Conservation (phyloP, 1,140 invertebrate species). For the Drusus annulatus region DNA sequence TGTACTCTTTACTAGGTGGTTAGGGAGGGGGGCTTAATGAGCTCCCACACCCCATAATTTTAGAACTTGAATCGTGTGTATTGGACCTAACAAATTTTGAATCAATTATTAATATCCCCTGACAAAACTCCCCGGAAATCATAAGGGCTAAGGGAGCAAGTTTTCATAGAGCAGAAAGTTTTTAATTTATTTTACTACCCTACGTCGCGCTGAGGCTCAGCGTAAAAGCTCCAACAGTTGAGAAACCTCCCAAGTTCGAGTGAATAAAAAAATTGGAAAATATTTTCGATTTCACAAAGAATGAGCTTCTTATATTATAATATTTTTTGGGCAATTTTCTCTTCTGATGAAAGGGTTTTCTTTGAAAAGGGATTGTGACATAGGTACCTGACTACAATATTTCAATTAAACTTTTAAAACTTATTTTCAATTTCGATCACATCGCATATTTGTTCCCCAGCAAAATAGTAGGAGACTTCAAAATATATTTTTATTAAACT, state of each 20-base stretch:
- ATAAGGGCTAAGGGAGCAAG: neutral
- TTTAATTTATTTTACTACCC: conserved; percentile 34
- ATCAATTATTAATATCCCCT: conserved; percentile 32
- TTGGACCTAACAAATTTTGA: neutral
- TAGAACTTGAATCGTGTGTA: neutral
- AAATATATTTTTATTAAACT: too few species aligned
- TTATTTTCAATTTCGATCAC: too few species aligned
- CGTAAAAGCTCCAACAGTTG: neutral
- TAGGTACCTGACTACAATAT: too few species aligned
- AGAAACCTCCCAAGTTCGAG: conserved; percentile 12
- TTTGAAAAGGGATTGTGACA: too few species aligned
- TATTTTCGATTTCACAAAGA: conserved; percentile 7
- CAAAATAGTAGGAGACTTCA: too few species aligned
- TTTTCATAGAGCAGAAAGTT: conserved; percentile 19
- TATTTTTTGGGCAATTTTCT: too few species aligned
- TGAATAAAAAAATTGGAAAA: conserved; percentile 9
- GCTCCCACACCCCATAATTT: neutral
- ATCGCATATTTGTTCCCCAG: too few species aligned
- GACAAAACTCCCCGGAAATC: conserved; percentile 2
- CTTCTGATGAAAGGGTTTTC: too few species aligned
- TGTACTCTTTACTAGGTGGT: too few species aligned
- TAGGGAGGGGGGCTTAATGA: too few species aligned
- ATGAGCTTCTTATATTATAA: too few species aligned
- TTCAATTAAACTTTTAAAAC: too few species aligned
- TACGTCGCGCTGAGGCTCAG: neutral